Evolutionary conservation across 2,113 vertebrate species (phyloP).

Genomic region (Bothrops jararaca): DNA sequence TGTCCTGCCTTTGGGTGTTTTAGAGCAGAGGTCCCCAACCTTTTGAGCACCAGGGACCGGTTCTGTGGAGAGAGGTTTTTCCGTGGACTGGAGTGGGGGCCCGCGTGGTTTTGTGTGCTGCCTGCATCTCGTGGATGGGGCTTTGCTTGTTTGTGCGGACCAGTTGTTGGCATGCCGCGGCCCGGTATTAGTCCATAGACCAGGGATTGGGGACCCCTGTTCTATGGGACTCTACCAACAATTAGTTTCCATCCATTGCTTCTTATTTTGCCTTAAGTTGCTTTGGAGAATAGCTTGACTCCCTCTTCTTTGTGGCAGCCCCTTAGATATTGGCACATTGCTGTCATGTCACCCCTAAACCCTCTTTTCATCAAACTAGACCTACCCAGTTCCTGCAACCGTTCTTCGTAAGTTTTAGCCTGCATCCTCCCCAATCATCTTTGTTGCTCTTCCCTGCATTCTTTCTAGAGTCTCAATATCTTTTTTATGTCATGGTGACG

Average conservation of each 20-base stretch:
- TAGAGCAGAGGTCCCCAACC: background rate
- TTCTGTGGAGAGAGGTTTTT: too few species aligned
- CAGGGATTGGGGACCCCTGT: too few species aligned
- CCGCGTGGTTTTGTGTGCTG: too few species aligned
- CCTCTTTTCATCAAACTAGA: background rate
- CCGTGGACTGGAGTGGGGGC: too few species aligned
- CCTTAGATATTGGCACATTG: background rate
- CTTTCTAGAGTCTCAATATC: background rate
- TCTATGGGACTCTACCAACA: too few species aligned
- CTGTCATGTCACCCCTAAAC: background rate
- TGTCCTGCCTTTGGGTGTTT: background rate
- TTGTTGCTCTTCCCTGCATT: background rate
- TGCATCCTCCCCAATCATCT: background rate
- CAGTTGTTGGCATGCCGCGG: too few species aligned
- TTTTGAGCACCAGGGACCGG: too few species aligned
- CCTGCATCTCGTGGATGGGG: too few species aligned
- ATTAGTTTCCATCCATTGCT: too few species aligned
- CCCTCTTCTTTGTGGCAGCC: background rate
- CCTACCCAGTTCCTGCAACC: background rate
- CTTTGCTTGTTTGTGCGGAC: too few species aligned
- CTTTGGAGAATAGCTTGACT: background rate
- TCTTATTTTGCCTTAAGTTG: too few species aligned
- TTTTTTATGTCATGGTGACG: background rate
- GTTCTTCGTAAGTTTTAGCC: background rate
- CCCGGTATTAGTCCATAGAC: too few species aligned